Evolutionary conservation across 2,113 vertebrate genomes (phyloP), one percentile per base, ranked within the genome.

Genomic region (Pionites leucogaster): DNA sequence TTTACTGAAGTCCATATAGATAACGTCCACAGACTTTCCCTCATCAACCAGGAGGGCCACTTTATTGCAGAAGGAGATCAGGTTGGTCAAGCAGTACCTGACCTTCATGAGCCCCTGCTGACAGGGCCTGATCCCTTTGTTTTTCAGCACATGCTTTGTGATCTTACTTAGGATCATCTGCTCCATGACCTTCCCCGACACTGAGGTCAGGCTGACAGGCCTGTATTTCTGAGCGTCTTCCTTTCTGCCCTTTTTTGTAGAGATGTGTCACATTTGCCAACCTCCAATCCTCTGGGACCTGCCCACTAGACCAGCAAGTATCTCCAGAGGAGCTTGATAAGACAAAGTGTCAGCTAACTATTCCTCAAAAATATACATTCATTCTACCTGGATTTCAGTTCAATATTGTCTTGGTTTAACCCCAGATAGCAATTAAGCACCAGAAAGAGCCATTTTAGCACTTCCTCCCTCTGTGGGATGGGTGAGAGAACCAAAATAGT

Each of bases 341-440:
- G 10, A 29, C n/a, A 5, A 70, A 57, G 10, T 23, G 28, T 50
- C 33, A 69, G n/a, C 37, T 83, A 65, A 64, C 11, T 44, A 19
- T 44, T 86, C 46, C 16, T 76, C 57, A 37, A 62, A 81, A 94
- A 80, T 22, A 76, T 46, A 12, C 18, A 37, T 80, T 84, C 6
- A 24, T 81, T 92, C n/a, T 77, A 72, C 10, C 17, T 52, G 24
- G 13, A 27, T 77, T 92, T 92, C 37, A 67, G 17, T 59, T 95
- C 80, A n/a, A 62, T 62, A 33, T 24, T 67, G 5, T 33, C 2
- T 0, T n/a, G 13, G 13, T 46, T 86, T 41, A 53, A 53, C 44
- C 37, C 14, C 27, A 79, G 29, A 5, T 42, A 16, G 17, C 15
- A 67, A 28, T 27, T 62, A 59, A 88, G 39, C 20, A 65, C 13